phyloP scores from a whole-genome alignment of 2,888 invertebrate genomes.

The Netelia virgata region DNA sequence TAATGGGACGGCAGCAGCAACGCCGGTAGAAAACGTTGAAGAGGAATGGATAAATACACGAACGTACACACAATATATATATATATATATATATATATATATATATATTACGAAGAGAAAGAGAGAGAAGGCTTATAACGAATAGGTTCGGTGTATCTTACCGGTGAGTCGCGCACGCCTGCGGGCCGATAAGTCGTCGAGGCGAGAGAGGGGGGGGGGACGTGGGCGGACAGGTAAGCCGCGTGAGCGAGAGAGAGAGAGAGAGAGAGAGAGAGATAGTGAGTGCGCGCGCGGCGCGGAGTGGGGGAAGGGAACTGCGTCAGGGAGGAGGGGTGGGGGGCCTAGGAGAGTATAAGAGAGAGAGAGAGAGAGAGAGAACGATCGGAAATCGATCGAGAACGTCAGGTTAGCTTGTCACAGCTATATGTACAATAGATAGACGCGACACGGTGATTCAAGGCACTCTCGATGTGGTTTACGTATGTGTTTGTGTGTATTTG shows the following conservation, averaged over 20 bases:
- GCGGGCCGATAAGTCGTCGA: slow-evolving; percentile 69
- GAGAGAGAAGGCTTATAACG: slow-evolving; percentile 57
- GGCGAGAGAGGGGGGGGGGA: neutral
- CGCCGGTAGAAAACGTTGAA: slow-evolving; percentile 30
- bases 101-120: slow-evolving; percentile 3
- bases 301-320: too few relatives aligned
- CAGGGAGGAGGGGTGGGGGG: too few relatives aligned
- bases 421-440: slow-evolving; percentile 31
- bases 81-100: slow-evolving; percentile 16
- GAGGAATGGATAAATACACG: slow-evolving; percentile 68
- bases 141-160: slow-evolving; percentile 53
- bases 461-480: neutral
- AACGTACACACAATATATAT: neutral
- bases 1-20: slow-evolving; percentile 65
- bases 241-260: slow-evolving; percentile 14
- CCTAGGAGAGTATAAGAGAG: neutral
- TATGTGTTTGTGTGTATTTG: too few relatives aligned
- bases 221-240: slow-evolving; percentile 72
- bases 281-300: neutral
- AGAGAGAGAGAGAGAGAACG: slow-evolving; percentile 30
- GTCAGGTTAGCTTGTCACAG: slow-evolving; percentile 63
- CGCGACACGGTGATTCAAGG: slow-evolving; percentile 43
- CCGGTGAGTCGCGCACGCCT: slow-evolving; percentile 62
- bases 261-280: neutral
- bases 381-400: slow-evolving; percentile 71